Conservation (phyloP, 2,797 vertebrate genomes). For the Antennarius maculatus region DNA sequence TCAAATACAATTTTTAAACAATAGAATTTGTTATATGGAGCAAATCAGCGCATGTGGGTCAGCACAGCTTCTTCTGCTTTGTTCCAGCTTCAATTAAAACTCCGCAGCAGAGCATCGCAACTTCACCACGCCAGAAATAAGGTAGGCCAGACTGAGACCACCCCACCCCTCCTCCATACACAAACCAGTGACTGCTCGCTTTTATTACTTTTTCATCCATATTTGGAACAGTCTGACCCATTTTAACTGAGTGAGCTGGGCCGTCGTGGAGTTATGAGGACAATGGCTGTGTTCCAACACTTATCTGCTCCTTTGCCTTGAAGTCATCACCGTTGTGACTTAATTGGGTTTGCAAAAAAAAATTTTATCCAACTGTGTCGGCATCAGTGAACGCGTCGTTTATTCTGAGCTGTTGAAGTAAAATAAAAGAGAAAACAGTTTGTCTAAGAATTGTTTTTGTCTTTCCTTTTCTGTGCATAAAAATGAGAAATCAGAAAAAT, state of each 20-base stretch:
- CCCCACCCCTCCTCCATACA: conserved; percentile 16
- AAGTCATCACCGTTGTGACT: conserved; percentile 60
- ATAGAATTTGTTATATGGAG: too few species aligned
- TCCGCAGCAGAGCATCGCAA: conserved; percentile 51
- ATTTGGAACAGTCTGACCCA: conserved; percentile 74
- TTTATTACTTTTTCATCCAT: conserved; percentile 56
- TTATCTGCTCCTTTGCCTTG: conserved; percentile 51
- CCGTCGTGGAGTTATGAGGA: conserved; percentile 59
- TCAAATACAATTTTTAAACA: too few species aligned
- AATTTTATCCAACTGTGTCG: conserved; percentile 18
- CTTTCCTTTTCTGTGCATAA: background rate
- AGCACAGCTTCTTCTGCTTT: conserved; percentile 5
- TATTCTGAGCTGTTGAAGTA: conserved; percentile 23
- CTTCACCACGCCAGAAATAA: conserved; percentile 59
- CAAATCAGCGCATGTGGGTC: background rate
- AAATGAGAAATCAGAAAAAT: conserved; percentile 2
- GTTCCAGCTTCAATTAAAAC: conserved; percentile 70
- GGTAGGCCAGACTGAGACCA: conserved; percentile 65
- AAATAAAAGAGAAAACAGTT: background rate
- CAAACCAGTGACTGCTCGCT: conserved; percentile 36
- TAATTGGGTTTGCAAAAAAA: conserved; percentile 58
- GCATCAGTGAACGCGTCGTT: conserved; percentile 25
- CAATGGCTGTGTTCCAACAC: conserved; percentile 59
- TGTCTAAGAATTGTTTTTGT: conserved; percentile 18
- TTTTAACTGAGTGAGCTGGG: conserved; percentile 63